Percentiles rank a stretch among this genome's conserved stretches.
Conservation (phyloP, 2,888 invertebrate species). For the Dryocosmus kuriphilus region DNA sequence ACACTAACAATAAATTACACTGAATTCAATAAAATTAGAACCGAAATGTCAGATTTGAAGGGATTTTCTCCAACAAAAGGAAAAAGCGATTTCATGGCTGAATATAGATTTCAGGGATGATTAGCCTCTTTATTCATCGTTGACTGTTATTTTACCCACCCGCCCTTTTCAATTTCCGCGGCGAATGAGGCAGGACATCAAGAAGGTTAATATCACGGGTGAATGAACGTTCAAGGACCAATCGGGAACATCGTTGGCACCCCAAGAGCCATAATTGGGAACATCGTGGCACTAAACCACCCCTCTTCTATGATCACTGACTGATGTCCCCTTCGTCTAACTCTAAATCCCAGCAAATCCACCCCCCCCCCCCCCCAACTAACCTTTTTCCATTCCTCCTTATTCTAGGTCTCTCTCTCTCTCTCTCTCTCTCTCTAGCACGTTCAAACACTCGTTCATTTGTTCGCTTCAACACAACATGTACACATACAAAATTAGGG, state of each 20-base stretch:
- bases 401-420: neutral
- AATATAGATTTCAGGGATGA: constrained; percentile 26
- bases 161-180: constrained; percentile 33
- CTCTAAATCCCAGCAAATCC: neutral
- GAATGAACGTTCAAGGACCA: constrained; percentile 35
- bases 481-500: no score
- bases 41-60: neutral
- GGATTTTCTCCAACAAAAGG: neutral
- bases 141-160: constrained; percentile 15
- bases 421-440: neutral
- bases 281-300: constrained; percentile 33
- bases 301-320: constrained; percentile 4
- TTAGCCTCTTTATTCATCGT: constrained; percentile 28
- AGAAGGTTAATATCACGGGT: constrained; percentile 37
- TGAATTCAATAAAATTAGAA: no score
- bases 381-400: constrained; percentile 4
- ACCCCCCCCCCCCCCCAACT: no score
- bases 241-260: constrained; percentile 36
- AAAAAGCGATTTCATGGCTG: neutral
- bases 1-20: no score
- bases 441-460: no score
- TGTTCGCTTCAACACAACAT: no score
- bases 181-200: constrained; percentile 17
- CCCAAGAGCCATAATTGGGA: constrained; percentile 33
- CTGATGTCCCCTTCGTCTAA: constrained; percentile 26